Percentiles rank a stretch among this genome's conserved stretches.
Evolutionary conservation across 1,140 invertebrate species (phyloP).

Genomic region (Galendromus occidentalis): DNA sequence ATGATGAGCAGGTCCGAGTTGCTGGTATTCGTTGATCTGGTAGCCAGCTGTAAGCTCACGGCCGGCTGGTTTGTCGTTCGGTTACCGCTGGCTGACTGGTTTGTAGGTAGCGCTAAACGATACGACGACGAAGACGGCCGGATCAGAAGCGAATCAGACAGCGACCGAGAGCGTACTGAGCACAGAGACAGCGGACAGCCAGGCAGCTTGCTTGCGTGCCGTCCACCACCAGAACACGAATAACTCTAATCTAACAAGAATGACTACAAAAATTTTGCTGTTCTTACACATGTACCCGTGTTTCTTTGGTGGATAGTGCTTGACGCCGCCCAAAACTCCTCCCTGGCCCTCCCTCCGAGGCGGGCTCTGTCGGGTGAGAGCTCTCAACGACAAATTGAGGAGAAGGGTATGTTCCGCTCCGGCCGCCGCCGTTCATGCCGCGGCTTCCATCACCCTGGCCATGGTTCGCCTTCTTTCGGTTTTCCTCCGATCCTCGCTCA

Average conservation of each 20-base stretch:
- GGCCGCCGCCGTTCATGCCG: background rate
- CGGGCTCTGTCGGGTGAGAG: too few species aligned
- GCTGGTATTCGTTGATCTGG: too few species aligned
- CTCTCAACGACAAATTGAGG: constrained; percentile 4
- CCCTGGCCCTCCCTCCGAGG: too few species aligned
- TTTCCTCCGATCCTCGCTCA: too few species aligned
- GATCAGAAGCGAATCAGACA: background rate
- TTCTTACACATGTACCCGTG: constrained; percentile 12
- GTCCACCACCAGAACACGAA: constrained; percentile 11
- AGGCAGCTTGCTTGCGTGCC: background rate
- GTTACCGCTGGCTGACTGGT: too few species aligned
- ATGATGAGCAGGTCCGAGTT: too few species aligned
- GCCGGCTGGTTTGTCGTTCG: too few species aligned
- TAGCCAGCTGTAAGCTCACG: too few species aligned
- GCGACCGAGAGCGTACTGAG: constrained; percentile 8
- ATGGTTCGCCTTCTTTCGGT: background rate
- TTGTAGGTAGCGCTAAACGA: too few species aligned
- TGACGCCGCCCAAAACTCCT: constrained; percentile 7
- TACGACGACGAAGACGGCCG: too few species aligned
- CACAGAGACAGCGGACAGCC: background rate
- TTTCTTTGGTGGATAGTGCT: constrained; percentile 12
- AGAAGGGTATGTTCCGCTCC: background rate
- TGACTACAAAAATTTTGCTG: constrained; percentile 12
- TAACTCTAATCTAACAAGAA: constrained; percentile 12
- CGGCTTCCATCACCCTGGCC: background rate